A percentile compares a stretch with the other conserved stretches of the same genome.
phyloP scores from a whole-genome alignment of 2,797 vertebrate species.

The Pangasius macronema region DNA sequence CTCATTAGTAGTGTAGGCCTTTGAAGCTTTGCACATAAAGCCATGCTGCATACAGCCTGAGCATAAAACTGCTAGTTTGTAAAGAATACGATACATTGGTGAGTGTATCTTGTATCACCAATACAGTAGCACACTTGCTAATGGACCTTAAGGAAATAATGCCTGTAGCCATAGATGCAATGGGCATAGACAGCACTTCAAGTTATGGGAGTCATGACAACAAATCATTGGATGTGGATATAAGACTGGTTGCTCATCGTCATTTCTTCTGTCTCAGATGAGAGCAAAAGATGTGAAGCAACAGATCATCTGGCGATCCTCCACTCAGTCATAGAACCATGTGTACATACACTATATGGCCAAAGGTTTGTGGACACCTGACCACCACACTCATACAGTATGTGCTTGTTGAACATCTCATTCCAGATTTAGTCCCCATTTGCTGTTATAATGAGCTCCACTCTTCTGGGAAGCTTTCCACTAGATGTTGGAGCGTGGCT shows the following conservation, averaged over 20 bases:
- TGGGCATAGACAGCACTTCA: not conserved
- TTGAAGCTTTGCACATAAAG: too few relatives aligned
- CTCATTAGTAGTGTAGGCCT: too few relatives aligned
- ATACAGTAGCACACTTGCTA: not conserved
- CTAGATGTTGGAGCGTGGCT: too few relatives aligned
- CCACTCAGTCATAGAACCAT: too few relatives aligned
- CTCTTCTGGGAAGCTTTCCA: too few relatives aligned
- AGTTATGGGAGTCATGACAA: not conserved
- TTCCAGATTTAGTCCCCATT: too few relatives aligned
- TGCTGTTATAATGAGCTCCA: too few relatives aligned
- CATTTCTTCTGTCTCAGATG: not conserved
- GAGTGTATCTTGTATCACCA: not conserved
- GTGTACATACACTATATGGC: too few relatives aligned
- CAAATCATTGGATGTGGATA: not conserved
- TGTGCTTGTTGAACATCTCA: too few relatives aligned
- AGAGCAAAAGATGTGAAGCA: not conserved
- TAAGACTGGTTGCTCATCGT: not conserved
- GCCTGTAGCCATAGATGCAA: not conserved
- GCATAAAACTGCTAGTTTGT: not conserved
- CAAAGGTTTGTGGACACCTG: too few relatives aligned
- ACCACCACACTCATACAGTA: too few relatives aligned
- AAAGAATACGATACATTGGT: not conserved
- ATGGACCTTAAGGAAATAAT: not conserved
- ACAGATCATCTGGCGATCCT: not conserved
- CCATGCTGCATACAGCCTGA: not conserved